Evolutionary conservation across 1,140 invertebrate species (phyloP).

Genomic region (Thaumatotibia leucotreta): DNA sequence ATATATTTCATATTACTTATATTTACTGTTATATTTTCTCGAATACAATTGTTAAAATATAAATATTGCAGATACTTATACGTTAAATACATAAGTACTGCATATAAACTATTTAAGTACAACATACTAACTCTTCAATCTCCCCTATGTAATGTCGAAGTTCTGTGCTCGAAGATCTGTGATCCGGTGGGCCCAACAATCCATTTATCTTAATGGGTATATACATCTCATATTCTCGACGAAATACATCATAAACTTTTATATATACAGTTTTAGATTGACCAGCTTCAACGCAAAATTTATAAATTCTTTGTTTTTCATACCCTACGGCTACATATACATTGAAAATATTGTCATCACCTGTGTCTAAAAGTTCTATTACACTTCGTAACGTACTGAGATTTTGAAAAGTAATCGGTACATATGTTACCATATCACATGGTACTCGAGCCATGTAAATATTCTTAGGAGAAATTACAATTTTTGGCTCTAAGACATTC

Average conservation of each 20-base stretch:
- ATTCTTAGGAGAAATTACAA: constrained; percentile 57
- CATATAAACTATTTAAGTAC: no score
- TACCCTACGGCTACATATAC: constrained; percentile 50
- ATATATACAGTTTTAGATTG: constrained; percentile 58
- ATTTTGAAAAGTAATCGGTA: constrained; percentile 63
- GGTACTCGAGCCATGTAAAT: constrained; percentile 57
- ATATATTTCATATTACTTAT: no score
- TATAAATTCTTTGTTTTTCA: constrained; percentile 47
- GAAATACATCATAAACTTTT: constrained; percentile 54
- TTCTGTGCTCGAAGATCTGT: constrained; percentile 42
- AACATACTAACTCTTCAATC: constrained; percentile 49
- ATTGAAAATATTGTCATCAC: constrained; percentile 59
- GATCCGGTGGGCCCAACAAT: constrained; percentile 55
- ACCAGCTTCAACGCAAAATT: constrained; percentile 52
- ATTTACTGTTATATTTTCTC: no score
- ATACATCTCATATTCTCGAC: constrained; percentile 64
- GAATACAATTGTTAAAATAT: no score
- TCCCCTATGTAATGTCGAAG: constrained; percentile 48
- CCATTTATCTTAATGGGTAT: constrained; percentile 66
- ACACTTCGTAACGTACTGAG: constrained; percentile 37
- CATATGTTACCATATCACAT: constrained; percentile 52
- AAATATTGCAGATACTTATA: no score
- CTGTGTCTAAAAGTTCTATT: constrained; percentile 48
- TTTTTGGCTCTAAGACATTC: constrained; percentile 59
- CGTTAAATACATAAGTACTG: no score